Evolutionary conservation across 2,797 vertebrate species (phyloP).

Genomic region (Sebastolobus alascanus): DNA sequence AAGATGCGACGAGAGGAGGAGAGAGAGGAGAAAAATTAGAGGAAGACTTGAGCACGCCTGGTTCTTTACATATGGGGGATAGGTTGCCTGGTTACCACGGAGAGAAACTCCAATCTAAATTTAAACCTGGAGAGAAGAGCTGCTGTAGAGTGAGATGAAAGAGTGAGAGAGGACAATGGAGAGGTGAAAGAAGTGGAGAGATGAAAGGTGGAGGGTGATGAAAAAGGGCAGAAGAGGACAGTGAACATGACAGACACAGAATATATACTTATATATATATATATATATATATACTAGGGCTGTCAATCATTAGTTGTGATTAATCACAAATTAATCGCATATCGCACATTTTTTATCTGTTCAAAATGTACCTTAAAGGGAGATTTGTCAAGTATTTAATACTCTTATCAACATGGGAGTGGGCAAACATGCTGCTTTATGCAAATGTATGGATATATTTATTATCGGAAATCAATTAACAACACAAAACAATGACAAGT

Average conservation of each 20-base stretch:
- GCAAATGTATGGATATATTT: too few species aligned
- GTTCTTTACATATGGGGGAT: constrained; percentile 66
- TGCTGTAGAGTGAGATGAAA: constrained; percentile 41
- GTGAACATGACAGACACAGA: neutral
- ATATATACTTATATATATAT: neutral
- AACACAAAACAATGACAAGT: too few species aligned
- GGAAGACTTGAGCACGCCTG: constrained; percentile 32
- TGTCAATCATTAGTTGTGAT: neutral
- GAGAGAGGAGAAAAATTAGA: neutral
- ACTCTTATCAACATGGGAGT: too few species aligned
- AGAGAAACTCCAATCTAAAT: constrained; percentile 84
- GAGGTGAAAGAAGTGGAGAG: constrained; percentile 34
- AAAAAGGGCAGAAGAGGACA: constrained; percentile 10
- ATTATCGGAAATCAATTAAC: too few species aligned
- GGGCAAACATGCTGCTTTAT: too few species aligned
- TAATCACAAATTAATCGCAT: too few species aligned
- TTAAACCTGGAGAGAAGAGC: constrained; percentile 73
- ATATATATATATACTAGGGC: neutral
- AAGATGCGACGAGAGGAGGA: neutral
- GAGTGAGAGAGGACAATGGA: constrained; percentile 34
- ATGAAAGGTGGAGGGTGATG: constrained; percentile 21
- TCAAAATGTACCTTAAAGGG: too few species aligned
- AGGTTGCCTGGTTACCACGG: constrained; percentile 83
- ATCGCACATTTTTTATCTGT: too few species aligned
- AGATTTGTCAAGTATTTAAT: too few species aligned